These are phyloP conservation scores for Pipa parva DNA, from an alignment of 2,113 vertebrate species.

Conservation along the genomic window DNA sequence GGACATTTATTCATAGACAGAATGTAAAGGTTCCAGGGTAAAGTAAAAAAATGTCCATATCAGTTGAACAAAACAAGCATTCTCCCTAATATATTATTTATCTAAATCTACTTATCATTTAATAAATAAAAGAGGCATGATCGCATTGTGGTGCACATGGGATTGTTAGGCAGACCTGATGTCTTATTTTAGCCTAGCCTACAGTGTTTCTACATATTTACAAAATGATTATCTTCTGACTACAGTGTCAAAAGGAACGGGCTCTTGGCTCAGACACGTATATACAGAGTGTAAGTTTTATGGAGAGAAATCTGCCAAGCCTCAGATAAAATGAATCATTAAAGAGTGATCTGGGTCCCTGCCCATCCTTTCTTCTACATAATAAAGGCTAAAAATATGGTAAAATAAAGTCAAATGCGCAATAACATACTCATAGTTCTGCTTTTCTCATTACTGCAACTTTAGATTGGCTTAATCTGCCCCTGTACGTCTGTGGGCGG, in stretches of 20 bases:
- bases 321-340: conserved; percentile 28
- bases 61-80: too few species aligned
- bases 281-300: conserved; percentile 19
- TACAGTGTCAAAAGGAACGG: background rate
- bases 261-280: background rate
- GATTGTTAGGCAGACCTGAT: too few species aligned
- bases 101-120: too few species aligned
- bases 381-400: conserved; percentile 28
- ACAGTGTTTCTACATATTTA: background rate
- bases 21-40: too few species aligned
- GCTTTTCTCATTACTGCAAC: conserved; percentile 3
- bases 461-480: background rate
- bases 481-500: background rate
- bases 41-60: too few species aligned
- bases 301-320: conserved; percentile 23
- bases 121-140: too few species aligned
- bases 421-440: conserved; percentile 22
- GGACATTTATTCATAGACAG: too few species aligned
- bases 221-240: background rate
- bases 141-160: too few species aligned
- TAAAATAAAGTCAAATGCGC: conserved; percentile 15
- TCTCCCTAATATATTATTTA: too few species aligned
- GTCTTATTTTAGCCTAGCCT: too few species aligned
- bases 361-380: conserved; percentile 32
- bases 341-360: conserved; percentile 22